Percentiles rank a stretch among this genome's conserved stretches.
phyloP scores from a whole-genome alignment of 1,140 invertebrate species.

The Pemphigus obesinymphae region DNA sequence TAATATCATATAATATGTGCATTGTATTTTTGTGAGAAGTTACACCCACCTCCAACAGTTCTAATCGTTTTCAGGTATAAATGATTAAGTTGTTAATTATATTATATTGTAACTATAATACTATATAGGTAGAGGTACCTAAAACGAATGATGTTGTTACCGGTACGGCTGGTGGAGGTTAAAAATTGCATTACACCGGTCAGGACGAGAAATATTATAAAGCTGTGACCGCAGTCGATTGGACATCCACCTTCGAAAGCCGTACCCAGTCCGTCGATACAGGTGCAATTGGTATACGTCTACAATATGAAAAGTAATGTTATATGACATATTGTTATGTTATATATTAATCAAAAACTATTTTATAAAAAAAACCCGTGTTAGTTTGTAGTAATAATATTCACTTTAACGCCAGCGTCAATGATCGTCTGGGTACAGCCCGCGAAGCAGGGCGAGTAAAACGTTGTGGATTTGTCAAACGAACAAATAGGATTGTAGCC shows the following conservation, averaged over 20 bases:
- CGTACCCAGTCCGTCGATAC: slow-evolving; percentile 42
- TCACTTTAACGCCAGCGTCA: slow-evolving; percentile 45
- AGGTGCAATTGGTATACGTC: slow-evolving; percentile 51
- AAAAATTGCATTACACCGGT: slow-evolving; percentile 46
- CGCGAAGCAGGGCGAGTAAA: slow-evolving; percentile 68
- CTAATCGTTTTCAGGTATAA: no score
- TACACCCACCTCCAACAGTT: no score
- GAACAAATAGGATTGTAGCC: slow-evolving; percentile 66
- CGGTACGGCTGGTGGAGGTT: slow-evolving; percentile 46
- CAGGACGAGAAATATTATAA: slow-evolving; percentile 46
- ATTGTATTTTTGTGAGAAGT: no score
- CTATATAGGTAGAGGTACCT: no score
- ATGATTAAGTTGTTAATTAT: no score
- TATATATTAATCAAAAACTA: no score
- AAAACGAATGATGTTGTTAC: slow-evolving; percentile 48
- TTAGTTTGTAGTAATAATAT: not conserved
- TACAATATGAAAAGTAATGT: slow-evolving; percentile 41
- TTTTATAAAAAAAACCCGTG: no score
- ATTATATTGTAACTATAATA: no score
- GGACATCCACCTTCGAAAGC: slow-evolving; percentile 46
- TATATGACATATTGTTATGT: no score
- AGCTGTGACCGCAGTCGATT: slow-evolving; percentile 45
- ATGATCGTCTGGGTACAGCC: slow-evolving; percentile 56
- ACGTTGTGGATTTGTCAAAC: slow-evolving; percentile 56
- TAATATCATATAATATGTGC: no score